Base-by-base conservation (phyloP, 2,797 vertebrate species). In the Onychomys arenicola region DNA sequence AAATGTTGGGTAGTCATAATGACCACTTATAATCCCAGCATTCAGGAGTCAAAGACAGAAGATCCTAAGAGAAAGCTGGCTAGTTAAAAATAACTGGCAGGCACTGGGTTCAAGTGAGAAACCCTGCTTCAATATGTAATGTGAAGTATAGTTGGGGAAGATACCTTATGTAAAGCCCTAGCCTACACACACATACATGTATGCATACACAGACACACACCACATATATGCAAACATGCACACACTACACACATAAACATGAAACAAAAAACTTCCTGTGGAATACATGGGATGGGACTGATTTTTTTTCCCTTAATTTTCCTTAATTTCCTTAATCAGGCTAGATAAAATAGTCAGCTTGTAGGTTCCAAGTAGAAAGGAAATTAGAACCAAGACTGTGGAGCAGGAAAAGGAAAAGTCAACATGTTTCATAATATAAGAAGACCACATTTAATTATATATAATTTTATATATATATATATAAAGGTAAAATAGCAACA, bases 401-500 rank as follows among this genome's bases (percentile, higher is more conserved):
- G 13, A 82, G 10, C 46, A 90, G n/a, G n/a, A n/a, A n/a, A n/a
- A n/a, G 93, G 61, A 49, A 73, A 82, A 90, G 16, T 19, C 55
- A 78, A 27, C 21, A 37, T 77, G 23, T 76, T 88, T 82, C 82
- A 23, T 75, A 75, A 73, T 4, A 5, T 57, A 57, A 80, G 32
- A 93, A 57, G 13, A 93, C 29, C 25, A 34, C 7, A 87, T 82
- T 92, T 92, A 57, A 96, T 65, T 61, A 71, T 90, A 71, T 52
- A 94, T 57, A 90, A 92, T n/a, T 65, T n/a, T n/a, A n/a, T n/a
- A n/a, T 65, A 32, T 61, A 71, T 90, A 71, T 90, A 69, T 52
- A 94, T 57, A 90, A 92, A 94, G 69, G 37, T 14, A 43, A 96
- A 97, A 91, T 82, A 61, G 57, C 69, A 89, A 83, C 32, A 90